Evolutionary conservation across 2,888 invertebrate genomes (phyloP), one percentile per base, ranked within the genome.

Genomic region (Cepaea hortensis): DNA sequence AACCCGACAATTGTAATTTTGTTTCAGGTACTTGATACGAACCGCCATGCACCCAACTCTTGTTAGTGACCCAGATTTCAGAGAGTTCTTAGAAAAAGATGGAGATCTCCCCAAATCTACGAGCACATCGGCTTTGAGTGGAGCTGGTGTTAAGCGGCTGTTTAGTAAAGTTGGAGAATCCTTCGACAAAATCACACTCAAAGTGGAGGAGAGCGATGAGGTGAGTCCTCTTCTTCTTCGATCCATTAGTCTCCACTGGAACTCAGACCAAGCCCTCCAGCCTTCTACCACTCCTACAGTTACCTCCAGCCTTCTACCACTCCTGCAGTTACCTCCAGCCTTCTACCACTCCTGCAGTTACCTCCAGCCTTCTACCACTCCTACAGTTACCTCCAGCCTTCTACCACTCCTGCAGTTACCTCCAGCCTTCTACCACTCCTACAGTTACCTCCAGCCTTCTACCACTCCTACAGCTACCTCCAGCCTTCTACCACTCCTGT

Each of bases 141-240:
- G 98, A 81, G 99, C 98, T 50, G 98, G 98, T 4, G 97, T 99
- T 55, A 96, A 98, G 95, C 96, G 98, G 88, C 96, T 99, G 20
- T 98, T 99, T 94, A 98, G 97, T 94, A 98, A 97, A 96, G 97
- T 99, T 85, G 98, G 98, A 50, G 98, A 99, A 95, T 98, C 98
- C 11, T 98, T 99, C 88, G 98, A 98, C 94, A 99, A 99, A 95
- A 98, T 99, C 92, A 98, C 99, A 0, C 98, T 98, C 95, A 98
- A 97, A 95, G 99, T 99, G 99, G 99, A 99, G 94, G 99, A 99
- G 95, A 97, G 97, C 88, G 99, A 99, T 95, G 97, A 98, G 92
- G 98, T 98, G 85, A 86, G 90, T 87, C 48, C 35, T 35, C 35
- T 35, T 35, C 35, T 35, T 35, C 35, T 35, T 35, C 3, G 6